Conservation (phyloP, 2,797 vertebrate genomes). For the Bryconaethiops microstoma region DNA sequence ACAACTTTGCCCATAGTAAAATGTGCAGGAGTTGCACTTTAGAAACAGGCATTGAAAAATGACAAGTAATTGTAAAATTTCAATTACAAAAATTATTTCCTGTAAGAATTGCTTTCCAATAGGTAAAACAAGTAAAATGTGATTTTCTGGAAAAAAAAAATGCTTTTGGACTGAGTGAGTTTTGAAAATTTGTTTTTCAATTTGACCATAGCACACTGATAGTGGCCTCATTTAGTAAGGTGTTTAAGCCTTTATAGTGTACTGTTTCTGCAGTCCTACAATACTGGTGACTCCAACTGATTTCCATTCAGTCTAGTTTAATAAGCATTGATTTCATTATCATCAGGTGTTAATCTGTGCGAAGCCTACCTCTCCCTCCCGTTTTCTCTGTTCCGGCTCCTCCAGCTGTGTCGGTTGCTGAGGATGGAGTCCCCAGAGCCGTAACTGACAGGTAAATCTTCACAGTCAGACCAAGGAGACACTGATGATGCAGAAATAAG, state of each 20-base stretch:
- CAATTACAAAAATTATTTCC: too few relatives aligned
- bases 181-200: too few relatives aligned
- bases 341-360: slow-evolving; percentile 46
- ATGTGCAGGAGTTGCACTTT: too few relatives aligned
- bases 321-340: neutral
- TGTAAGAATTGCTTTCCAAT: too few relatives aligned
- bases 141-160: too few relatives aligned
- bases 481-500: slow-evolving; percentile 60
- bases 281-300: neutral
- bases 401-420: slow-evolving; percentile 67
- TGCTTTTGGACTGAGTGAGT: too few relatives aligned
- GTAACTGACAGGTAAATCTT: slow-evolving; percentile 70
- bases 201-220: too few relatives aligned
- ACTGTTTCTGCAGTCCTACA: neutral
- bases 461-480: slow-evolving; percentile 71
- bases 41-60: too few relatives aligned
- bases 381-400: slow-evolving; percentile 58
- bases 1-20: too few relatives aligned
- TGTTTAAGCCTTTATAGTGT: neutral
- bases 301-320: neutral
- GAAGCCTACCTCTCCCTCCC: slow-evolving; percentile 42
- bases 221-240: too few relatives aligned
- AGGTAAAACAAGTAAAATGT: too few relatives aligned
- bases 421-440: slow-evolving; percentile 76
- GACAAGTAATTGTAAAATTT: too few relatives aligned